Evolutionary conservation across 2,113 vertebrate genomes (phyloP), one percentile per base, ranked within the genome.

Genomic region (Hymenochirus boettgeri): DNA sequence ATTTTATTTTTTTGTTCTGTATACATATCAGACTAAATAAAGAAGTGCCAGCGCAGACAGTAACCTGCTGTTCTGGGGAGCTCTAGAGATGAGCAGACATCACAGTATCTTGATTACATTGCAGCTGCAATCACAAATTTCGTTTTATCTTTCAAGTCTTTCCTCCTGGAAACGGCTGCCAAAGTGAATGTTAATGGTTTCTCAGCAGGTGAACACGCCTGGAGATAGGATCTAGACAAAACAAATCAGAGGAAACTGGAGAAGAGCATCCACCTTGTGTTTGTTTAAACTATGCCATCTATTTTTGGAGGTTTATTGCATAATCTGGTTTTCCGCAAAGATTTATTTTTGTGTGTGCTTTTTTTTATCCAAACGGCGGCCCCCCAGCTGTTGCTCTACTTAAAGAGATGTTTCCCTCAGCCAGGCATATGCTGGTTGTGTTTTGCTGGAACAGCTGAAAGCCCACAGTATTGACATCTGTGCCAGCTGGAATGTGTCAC

Each of bases 41-140:
- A 46, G 31, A 51, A 23, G 22, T 31, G 25, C 45, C 45, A 23
- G 22, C 7, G 35, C 27, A 59, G 23, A 67, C 63, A 50, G 46
- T 58, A 67, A 67, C 55, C 24, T n/a, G 23, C 22, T 35, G 33
- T 35, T 51, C 11, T 27, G 29, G 31, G 46, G 46, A 58, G 59
- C 42, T 21, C 24, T 9, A 33, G 42, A 57, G 53, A 26, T 33
- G 53, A 6, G 53, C 47, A 25, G 21, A 51, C 31, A 55, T 45
- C 55, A 67, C 17, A 11, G 29, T 26, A 39, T 67, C 58, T 67
- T 67, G 58, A 59, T 67, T 18, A 52, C 55, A 51, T n/a, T 58
- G 64, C 64, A 67, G 64, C 64, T 67, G 64, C 46, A 67, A 67
- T 67, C 64, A 67, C 64, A 67, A 67, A 58, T 52, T 46, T 67